Conservation (phyloP, 2,888 invertebrate species). For the Aphidoletes aphidimyza region DNA sequence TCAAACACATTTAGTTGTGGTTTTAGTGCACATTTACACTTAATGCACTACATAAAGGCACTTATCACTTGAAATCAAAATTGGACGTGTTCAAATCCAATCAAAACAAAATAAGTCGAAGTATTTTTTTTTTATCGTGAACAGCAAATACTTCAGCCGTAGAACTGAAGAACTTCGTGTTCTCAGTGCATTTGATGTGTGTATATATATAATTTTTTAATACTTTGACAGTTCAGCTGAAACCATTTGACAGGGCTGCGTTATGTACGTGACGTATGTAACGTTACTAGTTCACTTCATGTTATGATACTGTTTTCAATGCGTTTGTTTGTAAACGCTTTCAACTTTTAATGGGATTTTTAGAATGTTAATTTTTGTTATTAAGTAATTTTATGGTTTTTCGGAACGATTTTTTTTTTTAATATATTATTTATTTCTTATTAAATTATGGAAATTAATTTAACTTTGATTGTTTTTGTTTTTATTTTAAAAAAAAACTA, state of each 20-base stretch:
- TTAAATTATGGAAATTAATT: too few relatives aligned
- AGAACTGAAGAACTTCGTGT: slow-evolving; percentile 29
- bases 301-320: not conserved
- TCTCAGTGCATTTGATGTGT: not conserved
- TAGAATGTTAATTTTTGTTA: too few relatives aligned
- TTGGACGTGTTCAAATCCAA: not conserved
- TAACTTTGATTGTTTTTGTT: too few relatives aligned
- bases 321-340: not conserved
- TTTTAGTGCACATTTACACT: not conserved
- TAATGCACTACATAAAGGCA: not conserved
- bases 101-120: slow-evolving; percentile 3
- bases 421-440: too few relatives aligned
- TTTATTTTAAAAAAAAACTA: too few relatives aligned
- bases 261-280: not conserved
- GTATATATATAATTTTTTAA: not conserved
- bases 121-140: not conserved
- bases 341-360: not conserved
- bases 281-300: not conserved
- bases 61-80: not conserved
- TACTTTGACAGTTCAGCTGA: slow-evolving; percentile 31
- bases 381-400: too few relatives aligned
- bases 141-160: slow-evolving; percentile 12
- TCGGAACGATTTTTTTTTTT: too few relatives aligned
- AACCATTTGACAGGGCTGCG: not conserved
- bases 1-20: not conserved